phyloP scores from a whole-genome alignment of 2,797 vertebrate species.

The Spea hammondii region DNA sequence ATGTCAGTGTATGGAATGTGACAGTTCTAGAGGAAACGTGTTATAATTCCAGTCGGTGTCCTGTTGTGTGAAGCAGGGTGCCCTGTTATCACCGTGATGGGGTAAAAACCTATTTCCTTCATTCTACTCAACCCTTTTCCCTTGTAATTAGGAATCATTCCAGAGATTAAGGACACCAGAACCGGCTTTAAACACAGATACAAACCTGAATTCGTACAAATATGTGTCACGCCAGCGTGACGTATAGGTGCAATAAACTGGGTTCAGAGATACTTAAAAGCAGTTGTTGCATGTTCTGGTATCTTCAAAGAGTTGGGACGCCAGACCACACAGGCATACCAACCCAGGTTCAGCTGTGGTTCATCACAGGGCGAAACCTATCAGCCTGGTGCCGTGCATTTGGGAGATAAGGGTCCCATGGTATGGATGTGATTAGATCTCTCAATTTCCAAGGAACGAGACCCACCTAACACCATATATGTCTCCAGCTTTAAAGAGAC shows the following conservation, averaged over 20 bases:
- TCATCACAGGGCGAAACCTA: not conserved
- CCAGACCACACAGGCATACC: not conserved
- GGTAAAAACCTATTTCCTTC: too few species aligned
- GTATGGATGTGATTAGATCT: too few species aligned
- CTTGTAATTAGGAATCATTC: not conserved
- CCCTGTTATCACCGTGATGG: too few species aligned
- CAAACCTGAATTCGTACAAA: not conserved
- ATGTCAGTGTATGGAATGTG: not conserved
- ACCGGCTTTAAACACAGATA: not conserved
- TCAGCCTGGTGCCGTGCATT: too few species aligned
- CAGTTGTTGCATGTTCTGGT: not conserved
- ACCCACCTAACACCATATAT: too few species aligned
- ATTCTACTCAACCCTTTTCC: not conserved
- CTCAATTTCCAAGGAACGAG: too few species aligned
- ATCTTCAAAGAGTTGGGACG: not conserved
- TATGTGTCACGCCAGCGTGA: not conserved
- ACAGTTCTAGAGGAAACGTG: not conserved
- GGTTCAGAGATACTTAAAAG: not conserved
- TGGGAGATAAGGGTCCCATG: too few species aligned
- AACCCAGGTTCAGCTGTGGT: not conserved
- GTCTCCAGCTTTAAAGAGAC: too few species aligned
- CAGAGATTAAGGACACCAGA: not conserved
- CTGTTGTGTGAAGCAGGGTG: too few species aligned
- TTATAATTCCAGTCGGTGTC: not conserved
- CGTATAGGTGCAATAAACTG: not conserved